phyloP scores from a whole-genome alignment of 2,113 vertebrate species.

The Sceloporus tristichus region DNA sequence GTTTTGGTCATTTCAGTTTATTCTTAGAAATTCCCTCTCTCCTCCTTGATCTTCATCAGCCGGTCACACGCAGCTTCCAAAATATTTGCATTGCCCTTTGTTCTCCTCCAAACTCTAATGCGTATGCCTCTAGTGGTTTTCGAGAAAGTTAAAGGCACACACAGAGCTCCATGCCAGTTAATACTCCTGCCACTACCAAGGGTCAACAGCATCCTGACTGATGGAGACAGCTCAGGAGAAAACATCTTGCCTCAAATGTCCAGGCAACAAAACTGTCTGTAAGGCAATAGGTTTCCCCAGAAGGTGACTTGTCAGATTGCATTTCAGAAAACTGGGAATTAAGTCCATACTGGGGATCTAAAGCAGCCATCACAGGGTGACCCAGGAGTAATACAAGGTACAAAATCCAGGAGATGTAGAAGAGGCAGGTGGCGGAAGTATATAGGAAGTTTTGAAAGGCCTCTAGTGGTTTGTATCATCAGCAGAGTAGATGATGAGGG shows the following conservation, averaged over 20 bases:
- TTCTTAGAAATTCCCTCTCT: background rate
- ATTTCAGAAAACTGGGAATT: background rate
- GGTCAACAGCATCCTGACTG: slow-evolving; percentile 23
- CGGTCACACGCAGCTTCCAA: slow-evolving; percentile 17
- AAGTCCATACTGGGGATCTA: slow-evolving; percentile 43
- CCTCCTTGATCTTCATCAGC: accelerated
- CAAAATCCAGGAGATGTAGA: slow-evolving; percentile 37
- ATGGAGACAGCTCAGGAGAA: background rate
- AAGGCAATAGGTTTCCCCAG: slow-evolving; percentile 13
- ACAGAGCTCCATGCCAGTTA: slow-evolving; percentile 59
- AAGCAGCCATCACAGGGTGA: slow-evolving; percentile 65
- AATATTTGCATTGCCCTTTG: background rate
- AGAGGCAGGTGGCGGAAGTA: slow-evolving; percentile 42
- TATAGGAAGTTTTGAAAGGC: background rate
- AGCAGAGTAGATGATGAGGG: background rate
- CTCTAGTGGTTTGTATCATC: slow-evolving; percentile 78
- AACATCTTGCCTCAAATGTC: too few relatives aligned
- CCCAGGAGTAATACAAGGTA: slow-evolving; percentile 40
- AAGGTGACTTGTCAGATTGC: slow-evolving; percentile 5
- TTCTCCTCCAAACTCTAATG: slow-evolving; percentile 7
- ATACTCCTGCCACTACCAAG: slow-evolving; percentile 51
- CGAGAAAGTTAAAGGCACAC: slow-evolving; percentile 53
- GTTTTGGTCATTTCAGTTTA: slow-evolving; percentile 44
- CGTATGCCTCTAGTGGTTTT: slow-evolving; percentile 79
- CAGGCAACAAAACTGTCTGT: background rate